These are phyloP conservation scores for Benthosema pterotum DNA, from an alignment of 2,797 vertebrate species.

Conservation along the genomic window DNA sequence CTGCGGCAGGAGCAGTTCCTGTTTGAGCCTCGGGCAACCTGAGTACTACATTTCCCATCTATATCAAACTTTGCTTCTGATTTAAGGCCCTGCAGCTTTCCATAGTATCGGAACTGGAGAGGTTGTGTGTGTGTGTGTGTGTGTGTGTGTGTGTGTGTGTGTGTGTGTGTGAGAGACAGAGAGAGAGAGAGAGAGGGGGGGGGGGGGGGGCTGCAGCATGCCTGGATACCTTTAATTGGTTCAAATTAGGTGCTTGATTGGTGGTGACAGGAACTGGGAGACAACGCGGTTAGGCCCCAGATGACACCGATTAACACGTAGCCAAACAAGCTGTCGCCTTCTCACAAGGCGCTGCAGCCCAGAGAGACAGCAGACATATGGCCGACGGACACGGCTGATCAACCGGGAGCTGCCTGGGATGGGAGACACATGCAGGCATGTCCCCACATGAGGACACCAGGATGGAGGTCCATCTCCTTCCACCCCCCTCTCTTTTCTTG, in stretches of 20 bases:
- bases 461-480: too few species aligned
- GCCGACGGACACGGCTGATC: slow-evolving; percentile 30
- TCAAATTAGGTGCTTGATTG: slow-evolving; percentile 83
- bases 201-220: slow-evolving; percentile 7
- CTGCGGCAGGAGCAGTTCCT: too few species aligned
- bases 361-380: slow-evolving; percentile 56
- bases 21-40: too few species aligned
- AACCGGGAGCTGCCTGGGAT: too few species aligned
- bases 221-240: slow-evolving; percentile 73
- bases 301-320: slow-evolving; percentile 78
- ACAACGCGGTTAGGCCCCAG: slow-evolving; percentile 80
- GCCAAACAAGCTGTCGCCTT: slow-evolving; percentile 84
- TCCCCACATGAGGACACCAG: too few species aligned
- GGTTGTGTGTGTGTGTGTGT: too few species aligned
- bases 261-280: slow-evolving; percentile 82
- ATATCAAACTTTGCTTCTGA: too few species aligned
- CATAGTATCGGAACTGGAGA: too few species aligned
- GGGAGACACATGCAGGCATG: slow-evolving; percentile 1
- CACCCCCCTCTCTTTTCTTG: too few species aligned
- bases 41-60: too few species aligned
- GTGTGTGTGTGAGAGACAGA: neutral
- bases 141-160: too few species aligned
- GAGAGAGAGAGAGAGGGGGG: slow-evolving; percentile 2
- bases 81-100: too few species aligned
- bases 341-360: slow-evolving; percentile 76